A percentile compares a stretch with the other conserved stretches of the same genome.
These are phyloP conservation scores for Eunapius fragilis DNA, from an alignment of 37 sponge, comb jelly and placozoan species.

Conservation along the genomic window DNA sequence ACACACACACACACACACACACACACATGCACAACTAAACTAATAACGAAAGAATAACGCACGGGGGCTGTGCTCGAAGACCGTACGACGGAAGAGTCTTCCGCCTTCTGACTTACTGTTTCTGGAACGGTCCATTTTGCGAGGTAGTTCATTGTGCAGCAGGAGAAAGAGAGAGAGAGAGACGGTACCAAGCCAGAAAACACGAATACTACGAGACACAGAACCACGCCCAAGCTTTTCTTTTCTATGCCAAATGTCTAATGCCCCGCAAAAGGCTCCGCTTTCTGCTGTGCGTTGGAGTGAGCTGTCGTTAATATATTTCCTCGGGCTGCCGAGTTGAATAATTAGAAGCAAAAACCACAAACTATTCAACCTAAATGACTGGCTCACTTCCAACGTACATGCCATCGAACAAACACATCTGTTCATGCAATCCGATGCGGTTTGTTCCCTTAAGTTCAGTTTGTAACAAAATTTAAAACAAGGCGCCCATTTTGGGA, in stretches of 20 bases:
- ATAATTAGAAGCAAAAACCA: neutral
- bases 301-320: neutral
- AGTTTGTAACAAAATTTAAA: neutral
- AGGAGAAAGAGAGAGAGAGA: conserved; percentile 12
- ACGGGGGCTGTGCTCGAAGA: neutral
- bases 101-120: conserved; percentile 14
- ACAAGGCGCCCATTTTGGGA: neutral
- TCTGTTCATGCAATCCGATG: neutral
- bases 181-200: neutral
- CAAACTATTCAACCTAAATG: neutral
- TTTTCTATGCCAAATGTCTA: neutral
- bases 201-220: neutral
- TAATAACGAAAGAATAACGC: neutral
- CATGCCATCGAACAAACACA: neutral
- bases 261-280: neutral
- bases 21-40: conserved; percentile 17
- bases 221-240: conserved; percentile 10
- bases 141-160: conserved; percentile 33
- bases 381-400: neutral
- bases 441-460: neutral
- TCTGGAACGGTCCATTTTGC: conserved; percentile 61
- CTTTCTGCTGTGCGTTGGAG: neutral
- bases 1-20: conserved; percentile 38
- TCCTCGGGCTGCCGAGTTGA: neutral
- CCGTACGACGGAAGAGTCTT: neutral